These are phyloP conservation scores for Phataginus tetradactyla DNA, from an alignment of 2,797 vertebrate species.

Conservation along the genomic window DNA sequence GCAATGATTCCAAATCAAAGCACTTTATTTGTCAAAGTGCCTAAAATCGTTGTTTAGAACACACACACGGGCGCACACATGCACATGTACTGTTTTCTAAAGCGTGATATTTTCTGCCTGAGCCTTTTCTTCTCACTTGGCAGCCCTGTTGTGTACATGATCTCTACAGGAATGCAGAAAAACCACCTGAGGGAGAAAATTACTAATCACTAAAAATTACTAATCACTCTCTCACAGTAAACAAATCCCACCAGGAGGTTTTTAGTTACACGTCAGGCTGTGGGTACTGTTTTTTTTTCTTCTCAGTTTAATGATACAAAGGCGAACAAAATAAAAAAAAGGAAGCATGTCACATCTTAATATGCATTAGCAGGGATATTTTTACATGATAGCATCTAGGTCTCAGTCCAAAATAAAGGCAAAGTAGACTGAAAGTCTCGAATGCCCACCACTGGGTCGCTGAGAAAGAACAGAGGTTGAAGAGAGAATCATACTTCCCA, in stretches of 20 bases:
- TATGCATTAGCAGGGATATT: conserved; percentile 74
- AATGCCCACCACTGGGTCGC: conserved; percentile 57
- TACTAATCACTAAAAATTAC: conserved; percentile 87
- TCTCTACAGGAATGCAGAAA: conserved; percentile 84
- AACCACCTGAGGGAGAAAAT: conserved; percentile 87
- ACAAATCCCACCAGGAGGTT: conserved; percentile 85
- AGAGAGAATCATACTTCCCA: conserved; percentile 57
- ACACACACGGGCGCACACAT: accelerated
- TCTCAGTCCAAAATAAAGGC: conserved; percentile 81
- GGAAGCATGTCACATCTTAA: conserved; percentile 75
- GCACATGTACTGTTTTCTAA: conserved; percentile 63
- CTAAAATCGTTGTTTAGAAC: conserved; percentile 73
- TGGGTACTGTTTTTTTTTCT: conserved; percentile 56
- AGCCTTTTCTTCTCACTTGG: conserved; percentile 76
- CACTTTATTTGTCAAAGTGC: conserved; percentile 68
- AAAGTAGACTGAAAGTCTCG: conserved; percentile 79
- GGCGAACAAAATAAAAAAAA: conserved; percentile 74
- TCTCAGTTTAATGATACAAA: conserved; percentile 81
- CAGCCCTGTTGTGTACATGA: conserved; percentile 74
- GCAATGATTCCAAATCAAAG: conserved; percentile 64
- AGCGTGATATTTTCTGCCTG: conserved; percentile 72
- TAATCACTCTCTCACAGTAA: conserved; percentile 86
- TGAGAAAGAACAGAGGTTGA: conserved; percentile 43
- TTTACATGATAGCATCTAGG: conserved; percentile 79
- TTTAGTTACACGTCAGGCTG: conserved; percentile 79